Base-by-base conservation (phyloP, 37 sponge, comb jelly and placozoan genomes). In the Beroe forskalii region DNA sequence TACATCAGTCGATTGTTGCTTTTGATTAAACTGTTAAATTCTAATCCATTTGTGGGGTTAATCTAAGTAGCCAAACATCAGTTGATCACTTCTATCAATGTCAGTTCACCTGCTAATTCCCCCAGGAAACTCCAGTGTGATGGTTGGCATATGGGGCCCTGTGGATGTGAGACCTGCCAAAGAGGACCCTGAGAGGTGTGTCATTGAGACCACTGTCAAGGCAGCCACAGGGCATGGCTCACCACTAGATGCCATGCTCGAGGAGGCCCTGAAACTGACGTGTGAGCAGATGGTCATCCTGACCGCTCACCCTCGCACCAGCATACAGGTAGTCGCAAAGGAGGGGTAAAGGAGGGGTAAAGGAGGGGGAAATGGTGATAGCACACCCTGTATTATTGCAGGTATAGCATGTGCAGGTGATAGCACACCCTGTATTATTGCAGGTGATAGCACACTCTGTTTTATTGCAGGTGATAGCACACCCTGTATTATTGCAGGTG, bases 91-190 rank as follows among this genome's bases (percentile, higher is more conserved):
- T n/a, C n/a, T n/a, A n/a, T n/a, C n/a, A n/a, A n/a, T n/a, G n/a
- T n/a, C n/a, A n/a, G n/a, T n/a, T n/a, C n/a, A n/a, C n/a, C n/a
- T n/a, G n/a, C n/a, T n/a, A n/a, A n/a, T n/a, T n/a, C 27, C 30
- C 30, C 66, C 4, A 27, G 66, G 86, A n/a, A 80, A 80, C 25
- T 80, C 86, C 23, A 80, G 86, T 80, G 96, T 94, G 19, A 36
- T 93, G 75, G 91, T 91, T 38, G 94, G 91, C 0, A 93, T 96
- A 22, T 96, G 94, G 89, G 96, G 96, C 35, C 96, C 96, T 33
- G 93, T 92, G 14, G 96, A 94, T 37, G 96, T 94, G 41, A 92
- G 86, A 61, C 76, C 62, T 38, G 89, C 43, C 91, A 92, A 92
- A 60, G 96, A 96, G 41, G 89, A 72, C 48, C 66, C 89, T 37